phyloP scores from a whole-genome alignment of 1,140 invertebrate species.

The Cepaea nemoralis region DNA sequence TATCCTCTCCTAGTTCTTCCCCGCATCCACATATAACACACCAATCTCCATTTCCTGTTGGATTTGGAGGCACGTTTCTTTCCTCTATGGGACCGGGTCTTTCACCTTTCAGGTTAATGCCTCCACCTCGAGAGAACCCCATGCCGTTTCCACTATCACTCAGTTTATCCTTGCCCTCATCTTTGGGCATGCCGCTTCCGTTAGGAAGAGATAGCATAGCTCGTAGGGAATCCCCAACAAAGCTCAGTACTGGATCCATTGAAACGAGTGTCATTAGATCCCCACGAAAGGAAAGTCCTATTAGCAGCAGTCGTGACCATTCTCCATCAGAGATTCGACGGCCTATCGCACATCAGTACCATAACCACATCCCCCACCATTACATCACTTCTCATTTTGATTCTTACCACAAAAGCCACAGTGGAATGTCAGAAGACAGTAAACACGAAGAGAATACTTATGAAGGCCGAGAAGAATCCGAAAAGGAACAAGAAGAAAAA shows the following conservation, averaged over 20 bases:
- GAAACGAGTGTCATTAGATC: slow-evolving; percentile 28
- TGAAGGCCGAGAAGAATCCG: neutral
- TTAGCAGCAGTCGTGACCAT: neutral
- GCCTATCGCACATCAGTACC: neutral
- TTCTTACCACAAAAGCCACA: neutral
- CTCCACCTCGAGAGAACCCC: slow-evolving; percentile 26
- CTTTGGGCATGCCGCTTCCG: slow-evolving; percentile 17
- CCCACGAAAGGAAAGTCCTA: neutral
- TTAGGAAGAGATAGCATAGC: neutral
- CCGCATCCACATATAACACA: neutral
- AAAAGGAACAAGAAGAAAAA: neutral
- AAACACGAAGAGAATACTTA: neutral
- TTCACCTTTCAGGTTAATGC: slow-evolving; percentile 35
- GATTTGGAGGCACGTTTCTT: slow-evolving; percentile 22
- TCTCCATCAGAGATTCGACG: slow-evolving; percentile 16
- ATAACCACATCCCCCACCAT: neutral
- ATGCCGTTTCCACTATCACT: slow-evolving; percentile 24
- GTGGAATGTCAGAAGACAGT: neutral
- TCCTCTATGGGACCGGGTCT: slow-evolving; percentile 2
- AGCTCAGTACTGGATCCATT: neutral
- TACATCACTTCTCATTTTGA: neutral
- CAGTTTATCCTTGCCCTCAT: slow-evolving; percentile 9
- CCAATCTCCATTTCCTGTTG: slow-evolving; percentile 4
- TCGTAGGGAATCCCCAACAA: slow-evolving; percentile 18
- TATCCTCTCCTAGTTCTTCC: slow-evolving; percentile 15